Evolutionary conservation across 2,888 invertebrate genomes (phyloP), one percentile per base, ranked within the genome.

Genomic region (Drosophila paranaensis): DNA sequence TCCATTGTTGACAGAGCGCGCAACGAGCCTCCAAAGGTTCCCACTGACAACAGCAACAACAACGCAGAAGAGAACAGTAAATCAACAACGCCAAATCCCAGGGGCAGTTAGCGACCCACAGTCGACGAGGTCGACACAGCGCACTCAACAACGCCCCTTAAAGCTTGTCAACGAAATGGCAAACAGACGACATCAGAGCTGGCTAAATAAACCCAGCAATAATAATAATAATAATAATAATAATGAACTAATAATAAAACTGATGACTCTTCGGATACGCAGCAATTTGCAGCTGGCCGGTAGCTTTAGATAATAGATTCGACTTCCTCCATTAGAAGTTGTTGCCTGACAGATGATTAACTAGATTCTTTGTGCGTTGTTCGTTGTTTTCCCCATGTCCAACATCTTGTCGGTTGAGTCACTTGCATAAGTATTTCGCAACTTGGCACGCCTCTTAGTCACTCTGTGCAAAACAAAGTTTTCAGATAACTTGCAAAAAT

Each of bases 1-100:
- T 77, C 77, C 77, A 77, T 69, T 77, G 73, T 63, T 68, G 68
- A 35, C 53, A 48, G 45, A 27, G 1, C 25, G n/a, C n/a, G 37
- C 54, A 71, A 60, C 76, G 77, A 68, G 76, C 76, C 76, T 76
- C 76, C 76, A 74, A 74, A 61, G 69, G 74, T 46, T 61, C 39
- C 16, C 53, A 66, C n/a, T 6, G 50, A 20, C 57, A 51, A 25
- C 30, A 61, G 20, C 20, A 56, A 13, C 46, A 50, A 33, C n/a
- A n/a, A n/a, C 13, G 45, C 3, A 9, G 33, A n/a, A n/a, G n/a
- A n/a, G n/a, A 39, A 46, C n/a, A 6, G 57, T 53, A 74, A 69
- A 74, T 69, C 56, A 68, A 70, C 75, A 70, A 54, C 10, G 50
- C 43, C 16, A 39, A 30, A 39, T 53, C 55, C 53, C 56, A 69